Evolutionary conservation across 1,140 invertebrate genomes (phyloP), one percentile per base, ranked within the genome.

Genomic region (Arion vulgaris): DNA sequence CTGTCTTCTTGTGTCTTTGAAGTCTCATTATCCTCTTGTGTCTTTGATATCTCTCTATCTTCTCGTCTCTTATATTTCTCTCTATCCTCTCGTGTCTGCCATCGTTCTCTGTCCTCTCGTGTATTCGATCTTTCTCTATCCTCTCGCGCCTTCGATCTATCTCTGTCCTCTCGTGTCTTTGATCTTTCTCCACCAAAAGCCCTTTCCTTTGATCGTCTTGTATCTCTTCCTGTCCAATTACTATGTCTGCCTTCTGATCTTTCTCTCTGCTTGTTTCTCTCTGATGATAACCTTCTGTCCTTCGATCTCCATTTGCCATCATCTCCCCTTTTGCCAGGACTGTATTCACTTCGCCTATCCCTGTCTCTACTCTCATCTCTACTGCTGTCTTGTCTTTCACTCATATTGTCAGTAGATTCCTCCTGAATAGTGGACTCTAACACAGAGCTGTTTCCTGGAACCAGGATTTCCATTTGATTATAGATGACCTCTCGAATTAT

Each of bases 391-490:
- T n/a, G n/a, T 9, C 68, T 81, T 5, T 72, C 74, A 66, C 39
- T 81, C 1, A 36, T 71, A 49, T 53, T 71, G 4, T 28, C 69
- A n/a, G 51, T 39, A 49, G 23, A 41, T 51, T 77, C 0, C 36
- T 45, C 39, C 19, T 75, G 49, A 74, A 23, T 38, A 51, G 62
- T 17, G 34, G n/a, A 38, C 28, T 2, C 32, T 53, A 15, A 51
- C 32, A 45, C 38, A 23, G 62, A 62, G 23, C 49, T 68, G 0
- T 28, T 41, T n/a, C 51, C 73, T 13, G 83, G 77, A n/a, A 75
- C 83, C 95, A 96, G 86, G 94, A 96, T 90, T 94, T 89, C 86
- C 73, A 89, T 88, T 79, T 92, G 90, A 73, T 92, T 92, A 62
- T 86, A 53, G 38, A 92, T 91, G 5, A 92, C 89, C 86, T 92